These are phyloP conservation scores for Philotrypesis tridentata DNA, from an alignment of 1,140 invertebrate genomes.

Conservation along the genomic window DNA sequence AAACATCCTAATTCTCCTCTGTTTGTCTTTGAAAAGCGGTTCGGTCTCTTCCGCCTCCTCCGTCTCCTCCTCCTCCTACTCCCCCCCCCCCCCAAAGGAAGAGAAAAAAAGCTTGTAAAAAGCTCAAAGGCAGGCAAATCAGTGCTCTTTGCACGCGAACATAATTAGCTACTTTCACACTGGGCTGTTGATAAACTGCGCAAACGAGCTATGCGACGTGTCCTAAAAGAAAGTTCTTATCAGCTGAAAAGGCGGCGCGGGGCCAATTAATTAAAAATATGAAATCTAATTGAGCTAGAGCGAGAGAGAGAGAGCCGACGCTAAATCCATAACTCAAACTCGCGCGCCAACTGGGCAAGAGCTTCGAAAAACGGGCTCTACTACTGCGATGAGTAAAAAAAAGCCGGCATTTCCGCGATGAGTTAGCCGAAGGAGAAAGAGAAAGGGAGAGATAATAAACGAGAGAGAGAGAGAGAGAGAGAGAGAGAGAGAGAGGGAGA, in stretches of 20 bases:
- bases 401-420: neutral
- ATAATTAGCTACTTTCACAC: too few species aligned
- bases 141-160: too few species aligned
- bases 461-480: neutral
- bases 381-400: conserved; percentile 4
- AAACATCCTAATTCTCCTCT: too few species aligned
- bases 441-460: conserved; percentile 47
- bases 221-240: neutral
- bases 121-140: too few species aligned
- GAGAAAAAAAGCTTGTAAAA: too few species aligned
- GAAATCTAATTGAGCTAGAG: conserved; percentile 43
- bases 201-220: too few species aligned
- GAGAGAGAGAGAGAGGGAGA: conserved; percentile 23
- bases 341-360: neutral
- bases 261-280: conserved; percentile 43
- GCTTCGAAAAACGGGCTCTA: neutral
- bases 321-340: conserved; percentile 43
- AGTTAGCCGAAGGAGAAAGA: neutral
- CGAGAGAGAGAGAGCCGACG: neutral
- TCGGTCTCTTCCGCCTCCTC: too few species aligned
- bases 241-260: neutral
- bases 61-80: too few species aligned
- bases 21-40: too few species aligned
- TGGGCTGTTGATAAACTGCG: neutral
- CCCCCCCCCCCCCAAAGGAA: too few species aligned